Conservation (phyloP, 2,888 invertebrate species). For the Drosophila hawaiiensis region DNA sequence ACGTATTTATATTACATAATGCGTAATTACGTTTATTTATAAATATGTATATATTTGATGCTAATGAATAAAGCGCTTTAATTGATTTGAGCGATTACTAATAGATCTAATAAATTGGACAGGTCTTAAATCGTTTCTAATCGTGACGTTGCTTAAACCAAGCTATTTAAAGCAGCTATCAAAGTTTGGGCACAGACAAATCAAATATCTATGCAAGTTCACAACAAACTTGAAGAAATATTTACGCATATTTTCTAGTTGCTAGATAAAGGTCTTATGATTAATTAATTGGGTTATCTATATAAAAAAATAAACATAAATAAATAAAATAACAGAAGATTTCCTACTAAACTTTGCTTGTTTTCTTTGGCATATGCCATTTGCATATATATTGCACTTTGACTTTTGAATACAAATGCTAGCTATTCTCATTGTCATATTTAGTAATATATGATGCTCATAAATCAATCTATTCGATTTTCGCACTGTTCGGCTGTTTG, state of each 20-base stretch:
- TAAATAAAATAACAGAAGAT: background rate
- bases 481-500: constrained; percentile 1
- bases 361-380: background rate
- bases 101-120: background rate
- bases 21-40: background rate
- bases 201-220: background rate
- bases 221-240: background rate
- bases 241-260: background rate
- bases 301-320: background rate
- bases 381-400: background rate
- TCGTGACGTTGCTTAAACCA: background rate
- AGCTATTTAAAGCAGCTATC: background rate
- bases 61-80: background rate
- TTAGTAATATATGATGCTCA: background rate
- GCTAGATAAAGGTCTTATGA: no score
- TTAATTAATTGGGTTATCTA: no score
- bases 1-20: background rate
- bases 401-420: background rate
- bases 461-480: background rate
- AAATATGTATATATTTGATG: background rate
- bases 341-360: background rate
- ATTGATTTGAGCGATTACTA: background rate
- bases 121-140: background rate
- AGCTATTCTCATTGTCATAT: background rate
- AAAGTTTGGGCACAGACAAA: background rate